Conservation (phyloP, 2,113 vertebrate genomes). For the Apteryx owenii region DNA sequence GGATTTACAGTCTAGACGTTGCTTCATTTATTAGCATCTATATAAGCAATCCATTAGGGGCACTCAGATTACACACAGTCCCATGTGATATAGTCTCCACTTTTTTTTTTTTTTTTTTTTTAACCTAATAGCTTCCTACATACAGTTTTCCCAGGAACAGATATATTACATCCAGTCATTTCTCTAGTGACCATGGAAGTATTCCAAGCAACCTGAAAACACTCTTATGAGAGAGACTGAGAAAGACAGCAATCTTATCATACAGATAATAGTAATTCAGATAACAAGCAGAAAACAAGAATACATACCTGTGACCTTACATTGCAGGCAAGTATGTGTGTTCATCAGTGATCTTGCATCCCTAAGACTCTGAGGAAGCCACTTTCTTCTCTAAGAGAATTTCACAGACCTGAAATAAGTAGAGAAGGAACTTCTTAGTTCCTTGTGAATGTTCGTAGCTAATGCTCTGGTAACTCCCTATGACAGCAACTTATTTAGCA, state of each 20-base stretch:
- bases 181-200: background rate
- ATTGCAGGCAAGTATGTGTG: background rate
- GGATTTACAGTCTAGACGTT: background rate
- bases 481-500: background rate
- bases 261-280: no score
- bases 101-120: no score
- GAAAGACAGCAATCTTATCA: background rate
- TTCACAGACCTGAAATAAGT: background rate
- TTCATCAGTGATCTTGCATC: background rate
- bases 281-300: background rate
- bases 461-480: background rate
- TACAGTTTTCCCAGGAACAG: background rate
- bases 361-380: background rate
- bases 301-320: background rate
- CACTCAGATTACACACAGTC: background rate
- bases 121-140: background rate
- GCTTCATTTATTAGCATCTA: background rate
- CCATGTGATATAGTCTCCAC: background rate
- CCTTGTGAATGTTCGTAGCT: background rate
- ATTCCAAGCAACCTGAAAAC: background rate
- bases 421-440: background rate
- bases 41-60: background rate
- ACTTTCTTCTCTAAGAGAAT: background rate
- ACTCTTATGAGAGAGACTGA: background rate
- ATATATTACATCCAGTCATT: background rate